phyloP scores from a whole-genome alignment of 2,888 invertebrate species.

The Crocallis elinguaria region DNA sequence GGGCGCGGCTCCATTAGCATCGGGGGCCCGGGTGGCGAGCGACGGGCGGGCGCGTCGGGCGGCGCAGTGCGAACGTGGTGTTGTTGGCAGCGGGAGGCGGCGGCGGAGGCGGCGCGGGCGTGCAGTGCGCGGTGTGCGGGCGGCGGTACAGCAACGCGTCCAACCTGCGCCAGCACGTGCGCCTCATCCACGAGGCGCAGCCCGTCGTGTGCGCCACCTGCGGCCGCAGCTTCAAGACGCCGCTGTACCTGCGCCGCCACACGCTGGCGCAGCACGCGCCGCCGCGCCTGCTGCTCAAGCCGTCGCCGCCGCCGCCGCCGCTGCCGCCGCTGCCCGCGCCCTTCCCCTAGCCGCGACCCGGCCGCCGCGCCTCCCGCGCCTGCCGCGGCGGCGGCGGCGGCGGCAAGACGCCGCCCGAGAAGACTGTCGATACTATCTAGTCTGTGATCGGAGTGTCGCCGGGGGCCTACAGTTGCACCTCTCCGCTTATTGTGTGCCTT shows the following conservation, averaged over 20 bases:
- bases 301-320: constrained; percentile 50
- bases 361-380: constrained; percentile 18
- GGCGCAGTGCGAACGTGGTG: constrained; percentile 69
- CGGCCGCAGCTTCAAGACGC: constrained; percentile 90
- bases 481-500: constrained; percentile 84
- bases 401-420: constrained; percentile 38
- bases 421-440: constrained; percentile 83
- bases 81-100: constrained; percentile 72
- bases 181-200: constrained; percentile 89
- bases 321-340: constrained; percentile 36
- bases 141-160: constrained; percentile 89
- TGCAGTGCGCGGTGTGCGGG: constrained; percentile 88
- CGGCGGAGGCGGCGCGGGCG: constrained; percentile 52
- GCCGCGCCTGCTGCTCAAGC: constrained; percentile 63
- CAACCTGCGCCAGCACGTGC: constrained; percentile 90
- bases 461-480: constrained; percentile 82
- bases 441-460: constrained; percentile 84
- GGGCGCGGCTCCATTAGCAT: background rate
- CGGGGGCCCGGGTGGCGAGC: constrained; percentile 31
- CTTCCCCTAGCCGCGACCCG: constrained; percentile 41
- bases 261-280: constrained; percentile 88
- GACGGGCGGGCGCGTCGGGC: constrained; percentile 45
- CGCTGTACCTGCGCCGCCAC: constrained; percentile 90
- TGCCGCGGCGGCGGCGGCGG: background rate
- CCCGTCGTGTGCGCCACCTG: constrained; percentile 89